Evolutionary conservation across 2,888 invertebrate genomes (phyloP).

Genomic region (Spodoptera picta): DNA sequence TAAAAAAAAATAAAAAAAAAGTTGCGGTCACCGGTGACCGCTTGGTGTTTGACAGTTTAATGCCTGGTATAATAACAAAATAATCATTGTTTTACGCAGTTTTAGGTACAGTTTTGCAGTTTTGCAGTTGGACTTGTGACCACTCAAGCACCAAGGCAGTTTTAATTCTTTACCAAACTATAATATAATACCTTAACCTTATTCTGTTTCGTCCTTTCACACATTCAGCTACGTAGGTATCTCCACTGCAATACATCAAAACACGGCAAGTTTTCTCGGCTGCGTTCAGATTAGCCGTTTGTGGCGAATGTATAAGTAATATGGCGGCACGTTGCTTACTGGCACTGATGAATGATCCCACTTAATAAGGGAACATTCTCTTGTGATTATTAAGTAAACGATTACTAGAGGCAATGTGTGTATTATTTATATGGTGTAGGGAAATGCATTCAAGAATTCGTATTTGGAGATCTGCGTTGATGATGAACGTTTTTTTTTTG

Average conservation of each 20-base stretch:
- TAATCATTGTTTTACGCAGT: too few species aligned
- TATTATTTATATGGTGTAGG: not conserved
- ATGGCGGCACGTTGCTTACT: constrained; percentile 47
- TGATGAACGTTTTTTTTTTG: too few species aligned
- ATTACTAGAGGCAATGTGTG: constrained; percentile 9
- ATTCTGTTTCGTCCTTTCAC: not conserved
- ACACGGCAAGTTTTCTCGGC: constrained; percentile 56
- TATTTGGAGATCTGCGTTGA: not conserved
- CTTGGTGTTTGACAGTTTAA: too few species aligned
- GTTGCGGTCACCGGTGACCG: too few species aligned
- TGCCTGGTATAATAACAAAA: too few species aligned
- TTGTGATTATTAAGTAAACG: constrained; percentile 39
- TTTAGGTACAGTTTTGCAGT: too few species aligned
- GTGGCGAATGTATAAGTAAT: constrained; percentile 81
- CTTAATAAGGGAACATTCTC: constrained; percentile 45
- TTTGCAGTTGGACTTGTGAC: too few species aligned
- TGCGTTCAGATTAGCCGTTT: constrained; percentile 64
- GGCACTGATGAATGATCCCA: constrained; percentile 76
- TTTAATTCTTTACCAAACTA: too few species aligned
- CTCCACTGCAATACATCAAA: constrained; percentile 60
- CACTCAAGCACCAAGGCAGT: too few species aligned
- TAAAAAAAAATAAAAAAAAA: too few species aligned
- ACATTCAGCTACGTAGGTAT: constrained; percentile 26
- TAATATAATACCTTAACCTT: too few species aligned
- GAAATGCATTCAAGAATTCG: too few species aligned